phyloP scores from a whole-genome alignment of 2,888 invertebrate species.

The Aphodius granarius region DNA sequence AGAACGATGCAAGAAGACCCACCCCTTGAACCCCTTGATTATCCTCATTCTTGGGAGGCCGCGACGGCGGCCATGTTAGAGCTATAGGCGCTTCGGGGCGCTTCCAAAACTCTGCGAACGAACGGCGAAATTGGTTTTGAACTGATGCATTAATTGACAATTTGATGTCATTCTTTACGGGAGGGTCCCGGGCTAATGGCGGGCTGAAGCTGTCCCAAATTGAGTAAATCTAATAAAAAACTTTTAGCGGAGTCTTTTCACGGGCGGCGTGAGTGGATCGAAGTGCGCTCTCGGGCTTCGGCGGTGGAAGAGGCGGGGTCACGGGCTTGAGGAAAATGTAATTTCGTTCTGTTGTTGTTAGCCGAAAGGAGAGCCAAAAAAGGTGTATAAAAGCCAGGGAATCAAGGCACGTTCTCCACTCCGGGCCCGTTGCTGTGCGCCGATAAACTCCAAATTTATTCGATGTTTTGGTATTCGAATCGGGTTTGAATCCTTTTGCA shows the following conservation, averaged over 20 bases:
- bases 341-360: constrained; percentile 2
- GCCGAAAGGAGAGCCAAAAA: neutral
- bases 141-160: constrained; percentile 54
- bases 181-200: constrained; percentile 44
- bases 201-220: constrained; percentile 50
- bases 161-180: constrained; percentile 52
- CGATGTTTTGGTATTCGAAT: neutral
- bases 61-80: constrained; percentile 16
- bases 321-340: neutral
- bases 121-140: constrained; percentile 49
- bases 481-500: neutral
- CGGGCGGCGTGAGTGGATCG: neutral
- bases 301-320: neutral
- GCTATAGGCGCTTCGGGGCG: constrained; percentile 21
- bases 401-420: neutral
- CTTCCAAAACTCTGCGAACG: constrained; percentile 36
- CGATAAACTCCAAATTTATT: neutral
- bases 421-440: neutral
- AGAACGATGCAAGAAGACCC: constrained; percentile 30
- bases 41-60: constrained; percentile 48
- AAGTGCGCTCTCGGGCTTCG: neutral
- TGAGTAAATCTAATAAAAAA: constrained; percentile 52
- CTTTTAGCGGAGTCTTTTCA: constrained; percentile 34
- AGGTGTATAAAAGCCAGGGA: neutral
- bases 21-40: constrained; percentile 50